Percentiles rank a stretch among this genome's conserved stretches.
phyloP scores from a whole-genome alignment of 2,888 invertebrate genomes.

The Cataglyphis albicans region DNA sequence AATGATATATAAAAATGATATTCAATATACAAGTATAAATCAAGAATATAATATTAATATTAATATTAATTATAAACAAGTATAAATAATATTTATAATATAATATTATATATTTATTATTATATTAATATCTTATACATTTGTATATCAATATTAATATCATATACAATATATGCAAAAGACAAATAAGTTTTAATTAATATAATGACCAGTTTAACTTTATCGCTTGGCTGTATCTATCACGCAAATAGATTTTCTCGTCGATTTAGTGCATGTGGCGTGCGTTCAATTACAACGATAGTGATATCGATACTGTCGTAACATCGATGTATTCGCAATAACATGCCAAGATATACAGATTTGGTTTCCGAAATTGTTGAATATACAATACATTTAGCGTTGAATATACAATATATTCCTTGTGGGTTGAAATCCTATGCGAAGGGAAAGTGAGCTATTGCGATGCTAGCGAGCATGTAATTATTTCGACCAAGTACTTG shows the following conservation, averaged over 20 bases:
- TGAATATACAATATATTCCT: slow-evolving; percentile 54
- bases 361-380: slow-evolving; percentile 66
- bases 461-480: slow-evolving; percentile 63
- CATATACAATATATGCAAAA: no score
- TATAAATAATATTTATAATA: no score
- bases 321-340: slow-evolving; percentile 54
- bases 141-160: no score
- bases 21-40: no score
- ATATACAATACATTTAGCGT: slow-evolving; percentile 40
- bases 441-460: slow-evolving; percentile 61
- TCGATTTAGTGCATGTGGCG: slow-evolving; percentile 59
- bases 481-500: slow-evolving; percentile 70
- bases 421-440: slow-evolving; percentile 56
- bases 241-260: slow-evolving; percentile 42
- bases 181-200: slow-evolving; percentile 64
- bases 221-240: slow-evolving; percentile 51
- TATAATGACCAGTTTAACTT: slow-evolving; percentile 59
- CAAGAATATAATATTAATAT: no score
- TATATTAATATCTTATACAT: no score
- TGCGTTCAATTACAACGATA: slow-evolving; percentile 70
- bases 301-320: slow-evolving; percentile 61
- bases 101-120: no score
- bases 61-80: no score
- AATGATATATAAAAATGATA: not conserved
- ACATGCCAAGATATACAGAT: slow-evolving; percentile 62